Evolutionary conservation across 2,888 invertebrate genomes (phyloP).

Genomic region (Platycnemis pennipes): DNA sequence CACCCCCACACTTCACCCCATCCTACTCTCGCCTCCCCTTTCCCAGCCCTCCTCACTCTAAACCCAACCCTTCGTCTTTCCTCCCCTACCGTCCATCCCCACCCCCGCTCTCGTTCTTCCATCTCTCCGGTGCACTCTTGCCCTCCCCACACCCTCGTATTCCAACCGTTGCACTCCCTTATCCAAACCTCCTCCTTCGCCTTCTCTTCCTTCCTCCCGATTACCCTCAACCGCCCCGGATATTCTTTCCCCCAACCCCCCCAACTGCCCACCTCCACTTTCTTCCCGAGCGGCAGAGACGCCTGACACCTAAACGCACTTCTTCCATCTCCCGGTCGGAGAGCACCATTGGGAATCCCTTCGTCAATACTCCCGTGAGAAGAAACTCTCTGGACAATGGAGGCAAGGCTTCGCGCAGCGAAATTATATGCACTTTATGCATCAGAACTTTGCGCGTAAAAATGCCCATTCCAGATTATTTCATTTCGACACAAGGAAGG

Average conservation of each 20-base stretch:
- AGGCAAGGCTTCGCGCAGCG: not conserved
- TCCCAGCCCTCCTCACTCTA: not conserved
- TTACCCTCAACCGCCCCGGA: not conserved
- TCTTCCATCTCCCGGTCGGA: slow-evolving; percentile 6
- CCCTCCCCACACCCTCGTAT: not conserved
- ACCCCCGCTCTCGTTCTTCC: not conserved
- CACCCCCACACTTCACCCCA: slow-evolving; percentile 25
- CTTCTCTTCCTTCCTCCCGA: not conserved
- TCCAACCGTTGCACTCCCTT: not conserved
- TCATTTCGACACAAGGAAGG: no score
- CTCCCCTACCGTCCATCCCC: not conserved
- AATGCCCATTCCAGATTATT: no score
- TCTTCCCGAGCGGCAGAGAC: not conserved
- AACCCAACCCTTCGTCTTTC: not conserved
- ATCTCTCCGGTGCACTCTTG: not conserved
- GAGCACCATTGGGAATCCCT: not conserved
- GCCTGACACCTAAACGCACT: slow-evolving; percentile 38
- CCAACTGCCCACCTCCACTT: slow-evolving; percentile 24
- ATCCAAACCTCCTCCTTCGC: not conserved
- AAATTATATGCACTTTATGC: not conserved
- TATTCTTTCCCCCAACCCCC: slow-evolving; percentile 42
- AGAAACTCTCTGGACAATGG: not conserved
- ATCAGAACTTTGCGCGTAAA: no score
- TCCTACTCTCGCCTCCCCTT: not conserved
- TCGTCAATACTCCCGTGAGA: not conserved